phyloP scores from a whole-genome alignment of 2,888 invertebrate species.

The Villa cingulata region DNA sequence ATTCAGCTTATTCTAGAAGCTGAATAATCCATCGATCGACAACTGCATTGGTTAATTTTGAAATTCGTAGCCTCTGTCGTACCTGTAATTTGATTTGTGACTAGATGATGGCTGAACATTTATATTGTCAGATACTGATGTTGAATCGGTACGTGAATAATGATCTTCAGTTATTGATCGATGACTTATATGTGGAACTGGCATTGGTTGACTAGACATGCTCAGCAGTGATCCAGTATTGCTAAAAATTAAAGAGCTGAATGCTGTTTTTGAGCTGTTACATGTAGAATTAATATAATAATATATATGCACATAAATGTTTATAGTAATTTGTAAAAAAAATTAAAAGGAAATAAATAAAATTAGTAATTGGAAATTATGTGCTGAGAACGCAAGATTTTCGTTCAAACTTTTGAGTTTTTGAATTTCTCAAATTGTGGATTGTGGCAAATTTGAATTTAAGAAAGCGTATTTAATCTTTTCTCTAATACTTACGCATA shows the following conservation, averaged over 20 bases:
- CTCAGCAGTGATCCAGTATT: constrained; percentile 24
- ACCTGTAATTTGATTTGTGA: constrained; percentile 35
- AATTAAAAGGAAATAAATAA: neutral
- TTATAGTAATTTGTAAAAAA: too few species aligned
- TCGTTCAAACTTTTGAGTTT: too few species aligned
- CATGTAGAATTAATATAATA: too few species aligned
- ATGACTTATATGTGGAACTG: constrained; percentile 26
- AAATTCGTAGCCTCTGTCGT: neutral
- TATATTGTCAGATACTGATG: constrained; percentile 29
- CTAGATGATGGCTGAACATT: constrained; percentile 32
- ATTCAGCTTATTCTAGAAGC: neutral
- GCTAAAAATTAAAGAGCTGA: constrained; percentile 5
- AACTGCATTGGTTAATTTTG: too few species aligned
- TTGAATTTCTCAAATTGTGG: too few species aligned
- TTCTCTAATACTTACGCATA: constrained; percentile 7
- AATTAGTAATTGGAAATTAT: neutral
- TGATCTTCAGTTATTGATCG: constrained; percentile 31
- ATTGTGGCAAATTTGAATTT: too few species aligned
- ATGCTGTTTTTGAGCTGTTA: too few species aligned
- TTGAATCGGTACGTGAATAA: constrained; percentile 26
- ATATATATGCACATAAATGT: too few species aligned
- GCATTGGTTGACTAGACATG: constrained; percentile 33
- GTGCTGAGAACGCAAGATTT: too few species aligned
- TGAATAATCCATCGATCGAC: too few species aligned
- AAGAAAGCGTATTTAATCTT: too few species aligned